phyloP scores from a whole-genome alignment of 2,113 vertebrate species.

The Semnopithecus entellus region DNA sequence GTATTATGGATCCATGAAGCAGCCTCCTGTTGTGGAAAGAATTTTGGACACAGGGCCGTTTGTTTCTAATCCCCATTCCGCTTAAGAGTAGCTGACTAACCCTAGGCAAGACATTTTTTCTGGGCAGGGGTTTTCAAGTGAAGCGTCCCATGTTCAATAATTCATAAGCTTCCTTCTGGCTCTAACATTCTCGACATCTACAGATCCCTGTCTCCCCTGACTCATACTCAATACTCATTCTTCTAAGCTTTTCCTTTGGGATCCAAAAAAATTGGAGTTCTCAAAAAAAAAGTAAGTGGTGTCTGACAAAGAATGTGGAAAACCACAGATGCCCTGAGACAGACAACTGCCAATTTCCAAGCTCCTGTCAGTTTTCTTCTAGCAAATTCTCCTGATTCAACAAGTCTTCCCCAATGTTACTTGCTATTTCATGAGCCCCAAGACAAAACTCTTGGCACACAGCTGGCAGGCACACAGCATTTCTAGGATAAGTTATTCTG shows the following conservation, averaged over 20 bases:
- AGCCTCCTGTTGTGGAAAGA: not conserved
- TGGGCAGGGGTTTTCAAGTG: not conserved
- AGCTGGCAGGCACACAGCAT: not conserved
- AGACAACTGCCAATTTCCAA: not conserved
- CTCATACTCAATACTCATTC: not conserved
- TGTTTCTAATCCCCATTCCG: not conserved
- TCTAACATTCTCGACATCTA: not conserved
- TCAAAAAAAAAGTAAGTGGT: not conserved
- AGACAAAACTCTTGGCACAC: not conserved
- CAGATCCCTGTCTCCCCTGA: not conserved
- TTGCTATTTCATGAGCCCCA: not conserved
- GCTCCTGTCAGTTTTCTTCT: not conserved
- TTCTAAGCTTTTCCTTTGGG: not conserved
- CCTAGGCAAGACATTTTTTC: not conserved
- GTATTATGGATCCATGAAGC: not conserved
- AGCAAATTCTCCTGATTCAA: not conserved
- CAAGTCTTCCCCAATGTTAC: not conserved
- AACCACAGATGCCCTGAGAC: not conserved
- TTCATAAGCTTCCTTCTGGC: not conserved
- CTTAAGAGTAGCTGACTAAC: not conserved
- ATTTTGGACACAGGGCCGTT: not conserved
- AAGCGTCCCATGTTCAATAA: not conserved
- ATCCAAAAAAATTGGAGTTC: not conserved
- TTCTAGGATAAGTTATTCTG: not conserved
- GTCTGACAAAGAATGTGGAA: not conserved